phyloP scores from a whole-genome alignment of 2,113 vertebrate species.

The Bambusicola thoracicus region DNA sequence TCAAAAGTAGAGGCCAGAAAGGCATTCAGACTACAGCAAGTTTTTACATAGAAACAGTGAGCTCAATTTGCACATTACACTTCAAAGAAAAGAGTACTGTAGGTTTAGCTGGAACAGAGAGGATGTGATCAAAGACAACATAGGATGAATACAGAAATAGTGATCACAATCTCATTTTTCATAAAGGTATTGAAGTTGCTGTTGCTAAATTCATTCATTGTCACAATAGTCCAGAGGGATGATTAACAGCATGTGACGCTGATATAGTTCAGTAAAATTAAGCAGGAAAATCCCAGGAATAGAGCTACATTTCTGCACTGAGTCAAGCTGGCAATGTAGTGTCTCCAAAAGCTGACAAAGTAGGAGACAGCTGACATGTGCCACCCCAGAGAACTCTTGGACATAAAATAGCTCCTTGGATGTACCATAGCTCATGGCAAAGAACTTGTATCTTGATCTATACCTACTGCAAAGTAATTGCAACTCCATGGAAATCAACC shows the following conservation, averaged over 20 bases:
- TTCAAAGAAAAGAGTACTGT: not conserved
- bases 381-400: not conserved
- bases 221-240: not conserved
- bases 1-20: not conserved
- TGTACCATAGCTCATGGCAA: conserved; percentile 11
- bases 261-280: not conserved
- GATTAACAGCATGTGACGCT: not conserved
- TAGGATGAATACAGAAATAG: not conserved
- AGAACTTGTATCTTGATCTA: not conserved
- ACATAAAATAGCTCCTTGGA: not conserved
- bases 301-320: not conserved
- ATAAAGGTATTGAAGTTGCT: not conserved
- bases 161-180: not conserved
- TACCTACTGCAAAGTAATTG: not conserved
- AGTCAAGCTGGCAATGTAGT: not conserved
- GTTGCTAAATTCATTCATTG: not conserved
- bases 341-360: conserved; percentile 2
- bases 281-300: not conserved
- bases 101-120: not conserved
- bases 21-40: not conserved
- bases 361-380: not conserved
- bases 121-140: not conserved
- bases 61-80: not conserved
- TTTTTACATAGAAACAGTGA: not conserved
- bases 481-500: not conserved